phyloP scores from a whole-genome alignment of 2,797 vertebrate genomes.

The Limnodromus scolopaceus region DNA sequence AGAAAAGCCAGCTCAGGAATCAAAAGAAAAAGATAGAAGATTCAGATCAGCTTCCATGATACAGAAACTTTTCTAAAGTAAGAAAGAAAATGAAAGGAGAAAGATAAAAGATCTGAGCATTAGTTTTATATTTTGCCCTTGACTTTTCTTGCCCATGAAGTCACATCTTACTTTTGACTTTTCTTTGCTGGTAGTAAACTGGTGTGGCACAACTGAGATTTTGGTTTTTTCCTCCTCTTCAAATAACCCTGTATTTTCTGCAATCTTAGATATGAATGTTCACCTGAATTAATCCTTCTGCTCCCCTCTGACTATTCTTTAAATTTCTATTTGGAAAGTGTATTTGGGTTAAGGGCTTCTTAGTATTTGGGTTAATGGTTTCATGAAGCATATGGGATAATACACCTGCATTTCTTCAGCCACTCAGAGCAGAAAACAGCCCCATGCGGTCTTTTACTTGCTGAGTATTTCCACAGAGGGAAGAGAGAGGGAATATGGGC shows the following conservation, averaged over 20 bases:
- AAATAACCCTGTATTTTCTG: background rate
- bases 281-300: background rate
- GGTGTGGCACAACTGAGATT: background rate
- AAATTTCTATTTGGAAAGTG: background rate
- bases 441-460: background rate
- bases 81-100: background rate
- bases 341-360: background rate
- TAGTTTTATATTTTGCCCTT: background rate
- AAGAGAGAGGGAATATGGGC: background rate
- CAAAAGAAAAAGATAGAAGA: background rate
- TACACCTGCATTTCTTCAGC: background rate
- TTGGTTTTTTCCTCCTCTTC: accelerated
- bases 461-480: background rate
- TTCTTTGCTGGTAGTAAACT: background rate
- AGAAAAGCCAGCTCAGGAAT: background rate
- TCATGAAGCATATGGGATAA: background rate
- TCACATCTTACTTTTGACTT: background rate
- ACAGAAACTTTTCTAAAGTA: background rate
- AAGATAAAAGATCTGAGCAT: background rate
- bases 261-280: background rate
- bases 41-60: background rate
- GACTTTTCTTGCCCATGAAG: background rate
- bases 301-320: background rate
- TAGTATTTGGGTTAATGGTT: background rate
- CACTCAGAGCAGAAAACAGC: background rate